Base-by-base conservation (phyloP, 2,888 invertebrate genomes). In the Pachliopta kotzebuea region DNA sequence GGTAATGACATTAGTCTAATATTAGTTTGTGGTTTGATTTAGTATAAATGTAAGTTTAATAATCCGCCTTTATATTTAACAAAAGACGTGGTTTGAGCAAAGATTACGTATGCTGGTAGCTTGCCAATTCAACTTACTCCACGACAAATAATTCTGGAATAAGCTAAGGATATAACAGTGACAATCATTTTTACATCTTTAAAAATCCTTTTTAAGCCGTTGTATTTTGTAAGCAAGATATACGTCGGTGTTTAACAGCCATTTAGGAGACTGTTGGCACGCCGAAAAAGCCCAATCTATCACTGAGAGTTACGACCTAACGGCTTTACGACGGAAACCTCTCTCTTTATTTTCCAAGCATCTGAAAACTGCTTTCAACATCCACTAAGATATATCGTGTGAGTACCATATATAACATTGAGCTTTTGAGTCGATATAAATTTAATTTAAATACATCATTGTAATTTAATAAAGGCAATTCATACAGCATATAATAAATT, bases 201-300 rank as follows among this genome's bases (percentile, higher is more conserved):
- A 14, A 20, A 52, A 23, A 52, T 52, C 50, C 50, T 21, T 52
- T 52, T 52, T 52, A 52, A 52, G 21, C 50, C 21, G 23, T 52
- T 52, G 50, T 52, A 52, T 52, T 52, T 52, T 24, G 54, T 58
- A 54, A 63, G 45, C 18, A 54, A 63, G 63, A 58, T 57, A 54
- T 61, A 60, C 52, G 42, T 42, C 65, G 70, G 67, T 68, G 67
- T 58, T 58, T 54, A 58, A 58, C 54, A 58, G 74, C 77, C 79
- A 78, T 86, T 86, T 83, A 78, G 80, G 82, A 80, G 77, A 77
- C 78, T 78, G 86, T 75, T 87, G 85, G 85, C 85, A 85, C 85
- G 84, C 85, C 85, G 86, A 85, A 88, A 86, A 85, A 84, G 84
- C 79, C 78, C 80, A 82, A 86, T 87, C 85, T 81, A 85, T 86